These are phyloP conservation scores for cattle (Bos taurus) DNA, from an alignment of 2,113 vertebrate species.

Conservation along the genomic window DNA sequence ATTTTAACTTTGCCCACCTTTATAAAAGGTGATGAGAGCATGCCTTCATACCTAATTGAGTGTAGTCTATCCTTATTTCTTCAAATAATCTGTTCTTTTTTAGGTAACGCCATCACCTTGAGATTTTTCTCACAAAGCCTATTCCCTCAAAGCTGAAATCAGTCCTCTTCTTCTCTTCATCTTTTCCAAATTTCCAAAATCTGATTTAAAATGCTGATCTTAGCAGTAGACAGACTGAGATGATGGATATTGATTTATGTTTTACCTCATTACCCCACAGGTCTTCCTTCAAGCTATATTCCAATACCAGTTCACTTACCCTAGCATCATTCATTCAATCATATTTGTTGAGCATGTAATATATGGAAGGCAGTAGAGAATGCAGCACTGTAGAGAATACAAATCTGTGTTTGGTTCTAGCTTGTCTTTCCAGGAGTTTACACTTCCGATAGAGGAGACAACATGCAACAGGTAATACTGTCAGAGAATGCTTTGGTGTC, in stretches of 20 bases:
- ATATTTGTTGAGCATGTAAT: neutral
- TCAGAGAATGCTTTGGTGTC: neutral
- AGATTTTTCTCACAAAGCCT: neutral
- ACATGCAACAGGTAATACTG: neutral
- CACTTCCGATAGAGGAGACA: neutral
- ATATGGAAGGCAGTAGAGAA: neutral
- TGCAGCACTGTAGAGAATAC: neutral
- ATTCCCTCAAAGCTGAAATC: neutral
- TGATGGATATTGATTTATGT: neutral
- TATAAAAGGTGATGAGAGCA: neutral
- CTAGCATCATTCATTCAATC: neutral
- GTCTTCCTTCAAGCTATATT: neutral
- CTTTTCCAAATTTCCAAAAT: neutral
- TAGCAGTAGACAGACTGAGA: neutral
- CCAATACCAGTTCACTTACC: neutral
- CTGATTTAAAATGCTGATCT: neutral
- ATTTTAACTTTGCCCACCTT: neutral
- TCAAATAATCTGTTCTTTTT: neutral
- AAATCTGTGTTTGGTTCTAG: neutral
- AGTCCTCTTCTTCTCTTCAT: neutral
- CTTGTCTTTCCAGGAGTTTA: neutral
- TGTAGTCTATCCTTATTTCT: neutral
- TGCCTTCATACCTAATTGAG: neutral
- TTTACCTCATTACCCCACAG: neutral
- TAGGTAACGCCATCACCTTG: neutral